phyloP scores from a whole-genome alignment of 2,888 invertebrate genomes.

The Pollenia griseotomentosa region DNA sequence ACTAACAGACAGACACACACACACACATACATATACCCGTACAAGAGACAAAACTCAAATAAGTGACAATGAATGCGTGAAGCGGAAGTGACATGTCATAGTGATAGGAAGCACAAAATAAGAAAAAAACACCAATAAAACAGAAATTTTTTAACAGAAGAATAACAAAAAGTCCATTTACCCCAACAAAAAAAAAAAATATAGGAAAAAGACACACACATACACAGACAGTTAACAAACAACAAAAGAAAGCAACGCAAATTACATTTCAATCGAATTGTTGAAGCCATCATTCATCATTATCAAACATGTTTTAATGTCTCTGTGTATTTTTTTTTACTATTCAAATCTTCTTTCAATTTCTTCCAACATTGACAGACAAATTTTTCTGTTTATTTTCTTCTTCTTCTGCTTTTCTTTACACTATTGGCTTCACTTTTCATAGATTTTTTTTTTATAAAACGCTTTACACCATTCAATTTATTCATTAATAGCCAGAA shows the following conservation, averaged over 20 bases:
- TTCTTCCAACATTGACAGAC: slow-evolving; percentile 11
- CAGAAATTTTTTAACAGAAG: background rate
- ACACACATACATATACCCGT: background rate
- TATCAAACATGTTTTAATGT: slow-evolving; percentile 52
- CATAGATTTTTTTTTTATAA: background rate
- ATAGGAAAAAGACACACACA: slow-evolving; percentile 21
- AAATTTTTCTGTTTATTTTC: slow-evolving; percentile 43
- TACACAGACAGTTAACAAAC: background rate
- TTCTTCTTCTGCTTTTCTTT: slow-evolving; percentile 15
- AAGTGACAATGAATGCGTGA: slow-evolving; percentile 67
- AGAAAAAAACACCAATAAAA: background rate
- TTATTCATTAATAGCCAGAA: slow-evolving; percentile 30
- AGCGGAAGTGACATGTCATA: slow-evolving; percentile 68
- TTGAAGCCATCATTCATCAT: slow-evolving; percentile 70
- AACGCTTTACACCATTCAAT: slow-evolving; percentile 26
- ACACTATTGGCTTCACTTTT: slow-evolving; percentile 15
- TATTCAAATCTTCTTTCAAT: slow-evolving; percentile 1
- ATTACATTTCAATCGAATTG: slow-evolving; percentile 67
- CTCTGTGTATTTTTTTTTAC: slow-evolving; percentile 7
- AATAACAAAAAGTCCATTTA: slow-evolving; percentile 3
- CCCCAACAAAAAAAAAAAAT: slow-evolving; percentile 2
- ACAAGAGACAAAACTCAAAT: slow-evolving; percentile 48
- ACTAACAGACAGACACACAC: background rate
- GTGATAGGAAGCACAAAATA: slow-evolving; percentile 40
- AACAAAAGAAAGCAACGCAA: slow-evolving; percentile 38